A percentile compares a stretch with the other conserved stretches of the same genome.
These are phyloP conservation scores for Osmoderma eremita DNA, from an alignment of 2,888 invertebrate genomes.

Conservation along the genomic window DNA sequence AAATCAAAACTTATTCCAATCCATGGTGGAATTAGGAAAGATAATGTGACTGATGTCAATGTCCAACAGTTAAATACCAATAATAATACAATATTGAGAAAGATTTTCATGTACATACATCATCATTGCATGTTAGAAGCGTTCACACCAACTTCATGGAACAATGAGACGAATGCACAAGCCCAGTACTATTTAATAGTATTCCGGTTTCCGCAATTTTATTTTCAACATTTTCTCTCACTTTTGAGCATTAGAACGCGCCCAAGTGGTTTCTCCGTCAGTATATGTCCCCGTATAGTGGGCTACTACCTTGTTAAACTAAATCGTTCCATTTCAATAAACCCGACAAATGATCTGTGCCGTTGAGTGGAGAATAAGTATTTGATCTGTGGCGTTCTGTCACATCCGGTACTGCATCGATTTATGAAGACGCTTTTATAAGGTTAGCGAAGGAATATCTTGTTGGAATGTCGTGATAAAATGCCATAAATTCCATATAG, in stretches of 20 bases:
- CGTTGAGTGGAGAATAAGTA: constrained; percentile 27
- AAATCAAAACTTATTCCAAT: no score
- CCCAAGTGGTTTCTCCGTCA: background rate
- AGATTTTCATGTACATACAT: no score
- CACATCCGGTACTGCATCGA: constrained; percentile 28
- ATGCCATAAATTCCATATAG: constrained; percentile 22
- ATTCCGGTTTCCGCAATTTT: background rate
- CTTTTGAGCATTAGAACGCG: constrained; percentile 4
- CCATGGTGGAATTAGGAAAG: no score
- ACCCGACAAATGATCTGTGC: constrained; percentile 29
- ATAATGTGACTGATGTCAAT: no score
- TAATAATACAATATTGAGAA: no score
- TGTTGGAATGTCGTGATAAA: constrained; percentile 30
- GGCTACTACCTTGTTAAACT: constrained; percentile 30
- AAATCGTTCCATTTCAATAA: constrained; percentile 33
- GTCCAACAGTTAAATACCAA: no score
- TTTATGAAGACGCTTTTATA: constrained; percentile 28
- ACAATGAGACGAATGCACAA: background rate
- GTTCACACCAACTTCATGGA: no score
- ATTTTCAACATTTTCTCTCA: background rate
- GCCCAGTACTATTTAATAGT: background rate
- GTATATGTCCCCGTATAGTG: constrained; percentile 2
- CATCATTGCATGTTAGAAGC: no score
- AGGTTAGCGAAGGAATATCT: constrained; percentile 8
- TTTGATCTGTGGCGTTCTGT: constrained; percentile 30